Evolutionary conservation across 2,797 vertebrate genomes (phyloP).

Genomic region (Sarcoramphus papa): DNA sequence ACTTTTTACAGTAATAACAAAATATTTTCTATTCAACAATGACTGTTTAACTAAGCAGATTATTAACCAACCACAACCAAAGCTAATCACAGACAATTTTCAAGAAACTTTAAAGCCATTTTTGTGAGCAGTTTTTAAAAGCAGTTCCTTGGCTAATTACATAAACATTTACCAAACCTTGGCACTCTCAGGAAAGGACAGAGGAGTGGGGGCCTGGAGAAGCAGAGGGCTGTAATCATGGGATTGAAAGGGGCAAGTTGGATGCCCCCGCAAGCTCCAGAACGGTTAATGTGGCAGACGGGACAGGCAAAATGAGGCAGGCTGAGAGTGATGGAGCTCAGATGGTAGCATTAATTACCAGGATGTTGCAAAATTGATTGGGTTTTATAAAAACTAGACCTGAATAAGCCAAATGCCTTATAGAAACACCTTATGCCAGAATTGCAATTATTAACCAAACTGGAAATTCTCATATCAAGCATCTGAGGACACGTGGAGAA

Average conservation of each 20-base stretch:
- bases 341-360: not conserved
- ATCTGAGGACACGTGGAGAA: not conserved
- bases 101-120: not conserved
- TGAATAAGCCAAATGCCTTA: not conserved
- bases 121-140: not conserved
- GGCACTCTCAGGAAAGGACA: not conserved
- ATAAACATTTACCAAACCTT: not conserved
- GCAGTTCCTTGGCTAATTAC: not conserved
- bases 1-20: not conserved
- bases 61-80: not conserved
- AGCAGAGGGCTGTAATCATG: not conserved
- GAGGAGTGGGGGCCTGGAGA: not conserved
- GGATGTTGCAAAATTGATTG: not conserved
- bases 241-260: too few species aligned
- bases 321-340: rapidly evolving
- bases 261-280: not conserved
- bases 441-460: not conserved
- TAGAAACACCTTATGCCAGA: not conserved
- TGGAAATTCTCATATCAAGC: not conserved
- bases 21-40: not conserved
- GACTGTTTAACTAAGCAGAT: not conserved
- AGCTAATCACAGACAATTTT: not conserved
- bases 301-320: not conserved
- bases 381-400: not conserved
- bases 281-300: rapidly evolving